Conservation (phyloP, 2,888 invertebrate species). For the Brachypalpus laphriformis region DNA sequence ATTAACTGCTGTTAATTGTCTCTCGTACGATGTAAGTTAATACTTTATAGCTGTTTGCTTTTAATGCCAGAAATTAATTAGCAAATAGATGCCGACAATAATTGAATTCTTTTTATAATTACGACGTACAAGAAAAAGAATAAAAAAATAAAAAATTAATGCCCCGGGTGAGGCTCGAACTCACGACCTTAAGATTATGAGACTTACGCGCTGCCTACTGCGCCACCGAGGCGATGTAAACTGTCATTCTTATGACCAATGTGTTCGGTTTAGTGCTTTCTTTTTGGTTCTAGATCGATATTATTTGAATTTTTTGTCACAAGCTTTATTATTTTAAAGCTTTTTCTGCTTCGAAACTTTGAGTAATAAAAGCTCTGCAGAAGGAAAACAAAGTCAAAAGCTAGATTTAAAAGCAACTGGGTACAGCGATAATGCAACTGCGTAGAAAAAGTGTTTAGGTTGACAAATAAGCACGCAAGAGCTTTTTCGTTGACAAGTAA, state of each 20-base stretch:
- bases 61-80: neutral
- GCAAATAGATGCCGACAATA: neutral
- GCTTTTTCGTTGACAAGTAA: too few species aligned
- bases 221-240: conserved; percentile 78
- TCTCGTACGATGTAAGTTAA: neutral
- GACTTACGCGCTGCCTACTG: conserved; percentile 81
- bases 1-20: conserved; percentile 1
- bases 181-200: conserved; percentile 81
- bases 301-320: neutral
- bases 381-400: neutral
- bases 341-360: neutral
- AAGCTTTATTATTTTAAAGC: neutral
- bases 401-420: neutral
- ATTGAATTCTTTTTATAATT: neutral
- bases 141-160: conserved; percentile 71
- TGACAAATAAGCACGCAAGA: too few species aligned
- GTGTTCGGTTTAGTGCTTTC: neutral
- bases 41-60: neutral
- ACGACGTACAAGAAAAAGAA: too few species aligned
- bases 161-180: conserved; percentile 81
- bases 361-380: neutral
- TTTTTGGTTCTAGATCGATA: neutral
- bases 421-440: neutral
- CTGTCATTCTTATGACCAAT: neutral
- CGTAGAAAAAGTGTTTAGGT: neutral